Conservation (phyloP, 2,888 invertebrate genomes). For the Schizaphis graminum region DNA sequence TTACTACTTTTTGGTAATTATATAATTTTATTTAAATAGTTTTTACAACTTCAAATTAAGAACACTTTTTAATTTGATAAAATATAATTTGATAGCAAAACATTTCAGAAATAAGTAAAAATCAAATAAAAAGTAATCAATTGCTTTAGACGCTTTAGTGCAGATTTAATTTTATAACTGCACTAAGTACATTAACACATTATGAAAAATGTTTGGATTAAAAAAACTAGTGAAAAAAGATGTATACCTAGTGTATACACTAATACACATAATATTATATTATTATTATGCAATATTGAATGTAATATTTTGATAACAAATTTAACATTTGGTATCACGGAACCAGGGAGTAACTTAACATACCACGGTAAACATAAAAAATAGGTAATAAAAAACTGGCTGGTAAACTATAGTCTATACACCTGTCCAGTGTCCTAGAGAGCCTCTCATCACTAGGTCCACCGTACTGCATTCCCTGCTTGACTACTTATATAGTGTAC, state of each 20-base stretch:
- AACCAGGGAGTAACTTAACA: neutral
- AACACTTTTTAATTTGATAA: neutral
- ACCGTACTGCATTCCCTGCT: too few species aligned
- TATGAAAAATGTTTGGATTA: neutral
- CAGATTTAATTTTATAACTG: neutral
- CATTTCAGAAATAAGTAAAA: neutral
- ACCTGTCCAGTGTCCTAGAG: too few species aligned
- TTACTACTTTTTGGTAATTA: neutral
- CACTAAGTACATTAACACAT: neutral
- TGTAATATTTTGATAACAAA: conserved; percentile 9
- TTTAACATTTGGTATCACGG: neutral
- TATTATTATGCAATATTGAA: neutral
- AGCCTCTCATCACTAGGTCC: too few species aligned
- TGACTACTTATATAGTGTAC: too few species aligned
- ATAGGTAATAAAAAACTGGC: too few species aligned
- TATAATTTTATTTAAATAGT: neutral
- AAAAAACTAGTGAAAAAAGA: neutral
- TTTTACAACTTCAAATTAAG: neutral
- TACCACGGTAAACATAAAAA: neutral
- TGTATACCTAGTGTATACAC: neutral
- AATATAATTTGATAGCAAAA: neutral
- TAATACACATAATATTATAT: neutral
- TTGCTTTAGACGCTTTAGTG: neutral
- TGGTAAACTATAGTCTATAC: too few species aligned
- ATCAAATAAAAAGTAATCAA: neutral